Conservation (phyloP, 1,140 invertebrate genomes). For the Macrobrachium rosenbergii region DNA sequence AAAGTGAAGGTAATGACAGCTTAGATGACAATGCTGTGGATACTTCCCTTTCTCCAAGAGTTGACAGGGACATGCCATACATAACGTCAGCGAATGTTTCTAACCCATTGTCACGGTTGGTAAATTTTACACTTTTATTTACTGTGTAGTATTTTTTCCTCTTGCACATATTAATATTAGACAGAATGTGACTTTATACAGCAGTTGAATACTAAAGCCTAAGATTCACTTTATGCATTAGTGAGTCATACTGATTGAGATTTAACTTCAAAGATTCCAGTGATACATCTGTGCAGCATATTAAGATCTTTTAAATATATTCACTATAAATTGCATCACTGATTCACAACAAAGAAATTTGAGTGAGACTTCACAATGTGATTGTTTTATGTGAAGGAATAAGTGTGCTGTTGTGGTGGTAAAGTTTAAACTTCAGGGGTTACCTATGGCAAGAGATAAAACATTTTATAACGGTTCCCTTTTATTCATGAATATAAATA, state of each 20-base stretch:
- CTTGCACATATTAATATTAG: not conserved
- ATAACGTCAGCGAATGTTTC: conserved; percentile 79
- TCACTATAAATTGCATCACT: not conserved
- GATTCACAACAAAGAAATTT: too few species aligned
- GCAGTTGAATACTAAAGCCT: too few species aligned
- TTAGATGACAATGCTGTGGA: conserved; percentile 75
- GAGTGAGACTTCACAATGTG: not conserved
- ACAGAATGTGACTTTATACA: not conserved
- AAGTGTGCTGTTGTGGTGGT: not conserved
- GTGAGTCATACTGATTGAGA: too few species aligned
- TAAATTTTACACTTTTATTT: conserved; percentile 72
- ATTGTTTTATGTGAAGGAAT: not conserved
- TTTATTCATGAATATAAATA: too few species aligned
- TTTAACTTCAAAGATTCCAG: too few species aligned
- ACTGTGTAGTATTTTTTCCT: not conserved
- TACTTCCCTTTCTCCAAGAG: conserved; percentile 82
- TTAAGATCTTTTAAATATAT: not conserved
- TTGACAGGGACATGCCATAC: conserved; percentile 83
- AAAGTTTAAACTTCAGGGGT: not conserved
- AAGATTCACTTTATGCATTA: too few species aligned
- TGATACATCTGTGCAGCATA: too few species aligned
- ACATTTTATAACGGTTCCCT: too few species aligned
- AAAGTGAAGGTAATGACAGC: conserved; percentile 63
- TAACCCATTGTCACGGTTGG: conserved; percentile 78
- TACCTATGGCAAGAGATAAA: too few species aligned